These are phyloP conservation scores for Trachymyrmex cornetzi DNA, from an alignment of 1,140 invertebrate species.

Conservation along the genomic window DNA sequence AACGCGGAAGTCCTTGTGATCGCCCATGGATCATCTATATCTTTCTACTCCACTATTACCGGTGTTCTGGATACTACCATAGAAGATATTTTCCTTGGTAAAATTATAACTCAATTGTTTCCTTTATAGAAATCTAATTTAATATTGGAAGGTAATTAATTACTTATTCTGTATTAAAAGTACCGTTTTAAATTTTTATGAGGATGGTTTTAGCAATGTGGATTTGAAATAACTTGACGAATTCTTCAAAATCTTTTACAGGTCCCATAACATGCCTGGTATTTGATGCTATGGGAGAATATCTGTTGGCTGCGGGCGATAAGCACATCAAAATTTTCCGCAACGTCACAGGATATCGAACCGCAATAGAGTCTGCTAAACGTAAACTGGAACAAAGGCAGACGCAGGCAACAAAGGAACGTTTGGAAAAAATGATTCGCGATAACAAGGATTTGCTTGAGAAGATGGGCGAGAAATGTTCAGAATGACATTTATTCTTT, in stretches of 20 bases:
- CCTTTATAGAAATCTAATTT: too few species aligned
- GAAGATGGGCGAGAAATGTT: conserved; percentile 84
- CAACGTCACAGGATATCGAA: conserved; percentile 93
- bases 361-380: conserved; percentile 89
- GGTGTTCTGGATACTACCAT: conserved; percentile 89
- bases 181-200: too few species aligned
- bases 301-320: conserved; percentile 92
- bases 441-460: conserved; percentile 88
- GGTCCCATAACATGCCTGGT: conserved; percentile 90
- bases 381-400: conserved; percentile 89
- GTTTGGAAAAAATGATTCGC: conserved; percentile 90
- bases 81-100: conserved; percentile 89
- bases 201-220: too few species aligned
- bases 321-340: conserved; percentile 92
- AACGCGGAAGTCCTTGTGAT: conserved; percentile 92
- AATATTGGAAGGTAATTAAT: too few species aligned
- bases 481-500: conserved; percentile 44
- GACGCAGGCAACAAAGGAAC: conserved; percentile 91
- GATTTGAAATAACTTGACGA: neutral
- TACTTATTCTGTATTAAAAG: too few species aligned
- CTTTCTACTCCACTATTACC: conserved; percentile 91
- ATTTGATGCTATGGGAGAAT: conserved; percentile 92
- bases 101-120: conserved; percentile 12
- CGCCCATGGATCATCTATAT: conserved; percentile 88
- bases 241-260: conserved; percentile 81